Percentiles rank a stretch among this genome's conserved stretches.
phyloP scores from a whole-genome alignment of 2,888 invertebrate species.

The Drosophila paranaensis region DNA sequence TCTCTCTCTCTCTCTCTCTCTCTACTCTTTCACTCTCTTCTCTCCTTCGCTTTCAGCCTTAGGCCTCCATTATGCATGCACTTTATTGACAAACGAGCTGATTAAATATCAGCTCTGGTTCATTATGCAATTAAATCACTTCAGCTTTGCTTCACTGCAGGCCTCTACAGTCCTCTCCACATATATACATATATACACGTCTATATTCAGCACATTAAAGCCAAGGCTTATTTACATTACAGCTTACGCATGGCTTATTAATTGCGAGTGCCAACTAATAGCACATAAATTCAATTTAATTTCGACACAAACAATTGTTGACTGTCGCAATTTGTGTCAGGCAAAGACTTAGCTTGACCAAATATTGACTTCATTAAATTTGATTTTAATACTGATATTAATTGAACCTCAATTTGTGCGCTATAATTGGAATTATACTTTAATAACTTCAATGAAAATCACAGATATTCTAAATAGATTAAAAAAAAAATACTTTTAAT shows the following conservation, averaged over 20 bases:
- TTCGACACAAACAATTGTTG: conserved; percentile 8
- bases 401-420: background rate
- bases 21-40: background rate
- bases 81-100: conserved; percentile 78
- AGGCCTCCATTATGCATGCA: conserved; percentile 58
- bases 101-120: conserved; percentile 72
- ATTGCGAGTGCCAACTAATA: conserved; percentile 16
- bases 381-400: background rate
- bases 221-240: conserved; percentile 42
- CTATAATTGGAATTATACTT: no score
- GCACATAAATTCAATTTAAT: conserved; percentile 2
- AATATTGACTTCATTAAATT: conserved; percentile 4
- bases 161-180: conserved; percentile 13
- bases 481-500: no score
- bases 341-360: background rate
- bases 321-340: background rate
- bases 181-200: background rate
- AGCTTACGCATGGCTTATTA: conserved; percentile 23
- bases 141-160: conserved; percentile 35
- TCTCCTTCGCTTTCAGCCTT: conserved; percentile 4
- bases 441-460: background rate
- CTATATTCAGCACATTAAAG: conserved; percentile 13
- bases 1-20: background rate
- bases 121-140: conserved; percentile 76
- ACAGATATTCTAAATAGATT: background rate